Base-by-base conservation (phyloP, 2,113 vertebrate species). In the Cercocebus atys region DNA sequence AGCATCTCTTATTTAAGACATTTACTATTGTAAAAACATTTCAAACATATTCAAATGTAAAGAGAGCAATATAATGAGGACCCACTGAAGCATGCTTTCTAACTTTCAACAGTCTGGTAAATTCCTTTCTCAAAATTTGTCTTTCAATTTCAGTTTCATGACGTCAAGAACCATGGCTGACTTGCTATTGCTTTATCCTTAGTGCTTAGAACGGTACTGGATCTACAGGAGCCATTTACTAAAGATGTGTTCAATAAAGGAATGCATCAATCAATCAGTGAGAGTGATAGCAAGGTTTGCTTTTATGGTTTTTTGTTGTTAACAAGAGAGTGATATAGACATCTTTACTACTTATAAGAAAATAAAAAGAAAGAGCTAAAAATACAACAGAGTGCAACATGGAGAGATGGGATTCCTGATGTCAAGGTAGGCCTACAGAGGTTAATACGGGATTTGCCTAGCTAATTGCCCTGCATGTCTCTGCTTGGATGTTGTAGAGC, bases 251-350 rank as follows among this genome's bases (percentile, higher is more conserved):
- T 78, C 13, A 17, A 45, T 57, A 30, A 85, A 86, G 23, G 17
- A 50, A 86, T 43, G n/a, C 38, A 52, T 43, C 70, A 35, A 64
- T 73, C 43, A 81, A 38, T 79, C 47, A 73, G 32, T 61, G 38
- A 82, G 16, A 22, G n/a, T 92, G 35, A 52, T 81, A 92, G 61
- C n/a, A 50, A 92, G 66, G 55, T 3, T 45, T 95, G 22, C 81
- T 61, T 88, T 92, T 95, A 52, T 27, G 59, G 30, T 55, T 95
- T 81, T 94, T 55, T 92, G 55, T 40, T 86, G 25, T 92, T 88
- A 76, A 88, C 23, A 57, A 47, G 8, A 52, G 40, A 89, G 59
- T 85, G 27, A 70, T 61, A 23, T 8, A 68, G 73, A 6, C 8
- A 90, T 80, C 35, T 85, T 93, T 85, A 89, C 75, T 82, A 35